A percentile compares a stretch with the other conserved stretches of the same genome.
Conservation (phyloP, 2,888 invertebrate species). For the Cerceris rybyensis region DNA sequence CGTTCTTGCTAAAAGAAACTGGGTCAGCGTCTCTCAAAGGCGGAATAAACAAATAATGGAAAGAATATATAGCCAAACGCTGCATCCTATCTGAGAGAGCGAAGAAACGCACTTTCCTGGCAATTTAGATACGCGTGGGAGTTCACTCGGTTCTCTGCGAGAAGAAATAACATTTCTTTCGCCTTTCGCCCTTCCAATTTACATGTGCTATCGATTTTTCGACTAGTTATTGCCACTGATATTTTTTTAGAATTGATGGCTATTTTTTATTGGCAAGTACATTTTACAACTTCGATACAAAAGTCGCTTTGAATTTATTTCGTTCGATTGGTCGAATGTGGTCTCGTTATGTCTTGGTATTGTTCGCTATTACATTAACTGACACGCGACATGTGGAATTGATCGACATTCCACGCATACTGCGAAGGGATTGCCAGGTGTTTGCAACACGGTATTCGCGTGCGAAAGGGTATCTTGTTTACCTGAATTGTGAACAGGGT, state of each 20-base stretch:
- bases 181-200: neutral
- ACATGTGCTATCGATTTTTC: neutral
- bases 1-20: constrained; percentile 31
- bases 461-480: constrained; percentile 53
- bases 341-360: constrained; percentile 8
- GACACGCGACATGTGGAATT: constrained; percentile 45
- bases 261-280: no score
- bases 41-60: constrained; percentile 57
- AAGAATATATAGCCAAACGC: constrained; percentile 49
- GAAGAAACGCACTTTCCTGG: constrained; percentile 47
- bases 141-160: constrained; percentile 16
- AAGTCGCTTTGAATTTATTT: no score
- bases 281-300: no score
- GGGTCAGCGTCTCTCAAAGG: constrained; percentile 55
- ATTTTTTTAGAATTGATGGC: no score
- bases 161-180: constrained; percentile 21
- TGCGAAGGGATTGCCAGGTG: constrained; percentile 8
- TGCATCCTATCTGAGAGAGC: constrained; percentile 28
- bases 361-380: constrained; percentile 40
- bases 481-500: constrained; percentile 29
- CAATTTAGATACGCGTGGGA: constrained; percentile 37
- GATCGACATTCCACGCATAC: constrained; percentile 44
- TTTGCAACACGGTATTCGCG: constrained; percentile 34
- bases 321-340: constrained; percentile 15
- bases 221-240: no score